These are phyloP conservation scores for Cancer borealis DNA, from an alignment of 2,888 invertebrate species.

Conservation along the genomic window DNA sequence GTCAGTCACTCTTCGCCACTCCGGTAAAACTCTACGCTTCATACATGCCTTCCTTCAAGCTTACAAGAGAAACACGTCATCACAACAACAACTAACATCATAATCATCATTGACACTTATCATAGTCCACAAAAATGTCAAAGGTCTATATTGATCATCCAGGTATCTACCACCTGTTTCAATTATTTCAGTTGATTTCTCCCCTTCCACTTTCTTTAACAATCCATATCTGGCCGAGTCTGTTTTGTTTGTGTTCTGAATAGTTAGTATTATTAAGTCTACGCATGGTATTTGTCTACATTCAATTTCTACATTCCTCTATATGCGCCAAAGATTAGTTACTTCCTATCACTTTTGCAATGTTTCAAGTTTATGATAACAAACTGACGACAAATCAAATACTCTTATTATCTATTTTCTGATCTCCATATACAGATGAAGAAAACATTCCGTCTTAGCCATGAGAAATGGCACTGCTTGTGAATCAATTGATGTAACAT, in stretches of 20 bases:
- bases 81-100: not conserved
- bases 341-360: not conserved
- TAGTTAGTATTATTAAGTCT: no score
- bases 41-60: not conserved
- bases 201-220: not conserved
- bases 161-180: not conserved
- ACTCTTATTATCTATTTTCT: not conserved
- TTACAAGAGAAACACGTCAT: not conserved
- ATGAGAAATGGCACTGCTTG: not conserved
- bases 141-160: not conserved
- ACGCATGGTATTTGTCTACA: not conserved
- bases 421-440: not conserved
- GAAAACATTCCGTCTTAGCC: not conserved
- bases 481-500: not conserved
- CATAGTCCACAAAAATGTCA: not conserved
- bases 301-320: not conserved
- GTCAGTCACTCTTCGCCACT: not conserved
- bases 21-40: not conserved
- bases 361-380: not conserved
- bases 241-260: not conserved
- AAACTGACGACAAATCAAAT: not conserved
- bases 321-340: not conserved
- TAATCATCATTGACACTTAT: not conserved
- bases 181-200: not conserved
- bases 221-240: not conserved